Percentiles rank a stretch among this genome's conserved stretches.
These are phyloP conservation scores for Tubulanus polymorphus DNA, from an alignment of 2,888 invertebrate species.

Conservation along the genomic window DNA sequence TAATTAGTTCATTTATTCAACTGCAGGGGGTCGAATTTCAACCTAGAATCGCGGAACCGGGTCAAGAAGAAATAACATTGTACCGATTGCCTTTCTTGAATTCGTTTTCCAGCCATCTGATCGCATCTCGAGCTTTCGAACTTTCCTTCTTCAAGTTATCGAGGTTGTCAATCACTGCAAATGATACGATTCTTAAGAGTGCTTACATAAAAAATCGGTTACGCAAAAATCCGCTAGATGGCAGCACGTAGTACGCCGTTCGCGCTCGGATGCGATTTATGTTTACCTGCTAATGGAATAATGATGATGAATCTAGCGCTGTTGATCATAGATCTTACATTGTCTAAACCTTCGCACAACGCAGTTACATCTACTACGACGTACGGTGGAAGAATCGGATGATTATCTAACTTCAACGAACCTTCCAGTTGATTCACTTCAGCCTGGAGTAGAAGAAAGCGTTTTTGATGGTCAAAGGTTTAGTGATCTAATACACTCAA, in stretches of 20 bases:
- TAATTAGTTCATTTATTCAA: background rate
- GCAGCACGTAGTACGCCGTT: too few species aligned
- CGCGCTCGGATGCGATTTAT: background rate
- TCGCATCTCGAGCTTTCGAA: constrained; percentile 81
- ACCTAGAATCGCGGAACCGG: background rate
- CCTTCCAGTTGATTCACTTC: constrained; percentile 82
- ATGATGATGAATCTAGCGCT: constrained; percentile 81
- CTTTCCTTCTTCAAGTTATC: constrained; percentile 84
- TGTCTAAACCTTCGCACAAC: constrained; percentile 70
- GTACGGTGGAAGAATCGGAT: constrained; percentile 68
- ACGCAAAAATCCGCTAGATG: too few species aligned
- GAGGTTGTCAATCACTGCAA: constrained; percentile 77
- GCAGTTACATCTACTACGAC: constrained; percentile 83
- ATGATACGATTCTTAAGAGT: too few species aligned
- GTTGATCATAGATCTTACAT: constrained; percentile 77
- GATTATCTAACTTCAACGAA: constrained; percentile 36
- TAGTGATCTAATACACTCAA: too few species aligned
- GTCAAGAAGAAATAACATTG: too few species aligned
- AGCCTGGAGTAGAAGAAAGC: constrained; percentile 58
- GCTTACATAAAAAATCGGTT: too few species aligned
- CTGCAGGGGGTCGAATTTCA: background rate
- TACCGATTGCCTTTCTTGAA: constrained; percentile 82
- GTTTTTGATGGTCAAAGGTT: too few species aligned
- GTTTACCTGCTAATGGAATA: constrained; percentile 80
- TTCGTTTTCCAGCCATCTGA: constrained; percentile 87